phyloP scores from a whole-genome alignment of 2,113 vertebrate species.

The Amphiprion ocellaris region DNA sequence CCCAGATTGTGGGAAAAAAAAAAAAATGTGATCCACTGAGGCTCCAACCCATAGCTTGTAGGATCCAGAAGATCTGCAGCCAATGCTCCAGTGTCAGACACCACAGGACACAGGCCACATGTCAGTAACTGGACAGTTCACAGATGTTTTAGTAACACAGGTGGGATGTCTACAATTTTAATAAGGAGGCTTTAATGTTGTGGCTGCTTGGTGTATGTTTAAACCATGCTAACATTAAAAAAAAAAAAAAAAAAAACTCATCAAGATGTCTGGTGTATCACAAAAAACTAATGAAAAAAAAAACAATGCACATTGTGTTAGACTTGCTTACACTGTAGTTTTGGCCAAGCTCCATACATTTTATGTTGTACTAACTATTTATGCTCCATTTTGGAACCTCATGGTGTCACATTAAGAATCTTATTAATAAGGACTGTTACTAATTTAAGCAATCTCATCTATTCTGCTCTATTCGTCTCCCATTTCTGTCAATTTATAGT shows the following conservation, averaged over 20 bases:
- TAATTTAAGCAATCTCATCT: slow-evolving; percentile 73
- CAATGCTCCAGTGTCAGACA: too few species aligned
- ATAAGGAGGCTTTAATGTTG: too few species aligned
- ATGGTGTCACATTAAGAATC: slow-evolving; percentile 45
- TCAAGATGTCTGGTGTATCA: slow-evolving; percentile 1
- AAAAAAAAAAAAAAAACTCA: too few species aligned
- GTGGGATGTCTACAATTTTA: too few species aligned
- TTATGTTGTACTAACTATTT: slow-evolving; percentile 48
- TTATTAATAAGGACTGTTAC: slow-evolving; percentile 74
- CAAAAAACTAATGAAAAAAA: too few species aligned
- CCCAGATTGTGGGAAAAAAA: too few species aligned
- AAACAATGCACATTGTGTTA: neutral
- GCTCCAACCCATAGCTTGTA: too few species aligned
- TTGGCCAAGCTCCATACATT: slow-evolving; percentile 16
- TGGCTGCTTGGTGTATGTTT: neutral
- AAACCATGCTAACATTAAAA: neutral
- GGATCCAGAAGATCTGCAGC: too few species aligned
- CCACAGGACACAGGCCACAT: too few species aligned
- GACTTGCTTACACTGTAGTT: neutral
- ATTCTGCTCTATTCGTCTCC: slow-evolving; percentile 73
- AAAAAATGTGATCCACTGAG: too few species aligned
- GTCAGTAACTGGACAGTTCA: too few species aligned
- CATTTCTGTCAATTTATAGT: slow-evolving; percentile 80
- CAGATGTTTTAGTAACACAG: too few species aligned
- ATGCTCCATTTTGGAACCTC: slow-evolving; percentile 39